Evolutionary conservation across 2,888 invertebrate species (phyloP).

Genomic region (Neuroscelio doddi): DNA sequence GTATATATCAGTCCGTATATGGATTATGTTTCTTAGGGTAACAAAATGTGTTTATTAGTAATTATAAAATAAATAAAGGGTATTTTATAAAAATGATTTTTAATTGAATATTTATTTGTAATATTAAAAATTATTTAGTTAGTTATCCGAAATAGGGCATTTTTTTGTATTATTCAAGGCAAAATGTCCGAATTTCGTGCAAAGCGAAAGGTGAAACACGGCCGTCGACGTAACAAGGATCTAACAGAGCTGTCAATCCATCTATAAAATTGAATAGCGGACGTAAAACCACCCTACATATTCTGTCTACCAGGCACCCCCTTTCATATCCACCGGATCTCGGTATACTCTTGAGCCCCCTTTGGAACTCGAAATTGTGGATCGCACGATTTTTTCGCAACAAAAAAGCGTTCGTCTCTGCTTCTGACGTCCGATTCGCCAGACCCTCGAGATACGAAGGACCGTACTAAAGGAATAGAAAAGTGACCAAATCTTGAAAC

Average conservation of each 20-base stretch:
- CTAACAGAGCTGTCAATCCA: constrained; percentile 71
- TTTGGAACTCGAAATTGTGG: constrained; percentile 47
- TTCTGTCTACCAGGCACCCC: constrained; percentile 56
- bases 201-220: constrained; percentile 42
- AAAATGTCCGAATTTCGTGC: constrained; percentile 31
- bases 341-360: constrained; percentile 55
- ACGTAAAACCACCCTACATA: constrained; percentile 68
- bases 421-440: constrained; percentile 65
- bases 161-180: constrained; percentile 6
- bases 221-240: constrained; percentile 63
- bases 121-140: no score
- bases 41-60: no score
- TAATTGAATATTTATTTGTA: no score
- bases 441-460: constrained; percentile 34
- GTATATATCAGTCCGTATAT: no score
- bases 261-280: constrained; percentile 70
- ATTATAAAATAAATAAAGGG: no score
- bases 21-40: no score
- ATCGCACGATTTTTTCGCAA: constrained; percentile 53
- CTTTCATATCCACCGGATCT: constrained; percentile 52
- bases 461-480: constrained; percentile 23
- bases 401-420: constrained; percentile 64
- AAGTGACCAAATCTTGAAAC: constrained; percentile 35
- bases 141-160: no score
- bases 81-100: no score